Conservation (phyloP, 2,797 vertebrate species). For the Urocyon cinereoargenteus region DNA sequence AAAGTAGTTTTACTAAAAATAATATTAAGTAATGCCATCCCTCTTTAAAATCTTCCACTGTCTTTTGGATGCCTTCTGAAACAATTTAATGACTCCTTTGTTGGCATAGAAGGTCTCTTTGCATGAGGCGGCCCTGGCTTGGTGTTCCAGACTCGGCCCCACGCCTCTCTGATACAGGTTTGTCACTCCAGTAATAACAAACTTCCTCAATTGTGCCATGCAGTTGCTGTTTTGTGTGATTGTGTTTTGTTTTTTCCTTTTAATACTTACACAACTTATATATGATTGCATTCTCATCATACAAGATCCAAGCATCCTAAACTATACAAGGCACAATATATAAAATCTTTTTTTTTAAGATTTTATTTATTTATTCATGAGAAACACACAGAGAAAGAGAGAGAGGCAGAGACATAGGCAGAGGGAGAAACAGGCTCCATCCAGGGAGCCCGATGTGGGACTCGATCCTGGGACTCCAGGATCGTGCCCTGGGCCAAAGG, state of each 20-base stretch:
- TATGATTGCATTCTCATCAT: background rate
- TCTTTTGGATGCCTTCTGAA: background rate
- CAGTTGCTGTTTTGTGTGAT: background rate
- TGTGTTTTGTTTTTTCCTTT: constrained; percentile 22
- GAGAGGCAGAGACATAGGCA: no score
- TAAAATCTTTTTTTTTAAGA: background rate
- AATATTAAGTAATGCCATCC: background rate
- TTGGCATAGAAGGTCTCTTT: background rate
- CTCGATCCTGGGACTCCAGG: no score
- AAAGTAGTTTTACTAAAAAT: background rate
- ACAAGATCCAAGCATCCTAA: background rate
- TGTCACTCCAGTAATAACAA: background rate
- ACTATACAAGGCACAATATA: background rate
- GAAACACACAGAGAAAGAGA: no score
- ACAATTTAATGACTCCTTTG: background rate
- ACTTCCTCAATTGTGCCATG: background rate
- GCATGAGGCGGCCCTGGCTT: background rate
- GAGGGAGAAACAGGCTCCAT: no score
- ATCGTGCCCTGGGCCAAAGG: no score
- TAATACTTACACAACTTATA: background rate
- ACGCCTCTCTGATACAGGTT: background rate
- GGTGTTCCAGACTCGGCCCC: background rate
- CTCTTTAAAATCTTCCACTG: background rate
- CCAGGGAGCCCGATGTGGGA: no score
- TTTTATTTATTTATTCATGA: no score